phyloP scores from a whole-genome alignment of 2,797 vertebrate genomes.

The Leptatherina wallacei region DNA sequence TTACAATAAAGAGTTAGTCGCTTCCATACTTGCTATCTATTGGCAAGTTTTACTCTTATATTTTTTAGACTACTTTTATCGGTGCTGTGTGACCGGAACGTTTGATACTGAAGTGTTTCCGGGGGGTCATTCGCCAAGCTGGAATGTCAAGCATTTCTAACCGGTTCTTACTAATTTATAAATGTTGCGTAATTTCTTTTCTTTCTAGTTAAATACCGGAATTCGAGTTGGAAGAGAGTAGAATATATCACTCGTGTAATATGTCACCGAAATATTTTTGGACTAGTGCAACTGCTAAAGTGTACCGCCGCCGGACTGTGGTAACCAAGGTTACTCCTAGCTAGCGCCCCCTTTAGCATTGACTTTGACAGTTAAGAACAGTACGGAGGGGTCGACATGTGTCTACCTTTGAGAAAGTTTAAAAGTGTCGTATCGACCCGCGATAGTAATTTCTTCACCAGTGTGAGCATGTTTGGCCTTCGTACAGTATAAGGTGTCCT shows the following conservation, averaged over 20 bases:
- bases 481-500: not conserved
- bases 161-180: not conserved
- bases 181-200: accelerated
- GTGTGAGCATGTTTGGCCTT: not conserved
- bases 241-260: accelerated
- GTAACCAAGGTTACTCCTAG: conserved; percentile 6
- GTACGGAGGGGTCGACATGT: not conserved
- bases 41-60: not conserved
- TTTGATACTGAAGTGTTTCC: conserved; percentile 35
- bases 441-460: not conserved
- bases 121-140: conserved; percentile 14
- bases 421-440: not conserved
- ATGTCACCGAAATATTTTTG: not conserved
- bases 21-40: not conserved
- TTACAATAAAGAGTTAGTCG: not conserved
- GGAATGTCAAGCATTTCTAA: not conserved
- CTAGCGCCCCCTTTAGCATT: not conserved
- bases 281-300: not conserved
- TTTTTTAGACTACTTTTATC: no score
- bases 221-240: not conserved
- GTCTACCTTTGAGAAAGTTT: not conserved
- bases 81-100: conserved; percentile 44
- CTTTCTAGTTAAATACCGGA: not conserved
- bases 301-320: accelerated
- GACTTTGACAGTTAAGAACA: conserved; percentile 46